These are phyloP conservation scores for Drosophila ogumai DNA, from an alignment of 1,140 invertebrate genomes.

Conservation along the genomic window DNA sequence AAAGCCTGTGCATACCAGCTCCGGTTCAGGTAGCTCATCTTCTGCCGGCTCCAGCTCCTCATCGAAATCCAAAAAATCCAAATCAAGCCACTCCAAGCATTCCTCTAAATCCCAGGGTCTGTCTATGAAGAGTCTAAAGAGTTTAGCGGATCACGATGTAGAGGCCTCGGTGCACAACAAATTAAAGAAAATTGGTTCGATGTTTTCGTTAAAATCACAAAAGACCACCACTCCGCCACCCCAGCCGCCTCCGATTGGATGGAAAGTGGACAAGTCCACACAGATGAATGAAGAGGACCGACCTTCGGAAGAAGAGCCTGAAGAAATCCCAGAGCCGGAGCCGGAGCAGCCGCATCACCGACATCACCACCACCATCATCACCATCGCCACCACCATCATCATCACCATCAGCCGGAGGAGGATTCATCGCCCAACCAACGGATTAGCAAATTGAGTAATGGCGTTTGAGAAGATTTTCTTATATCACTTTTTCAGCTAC, in stretches of 20 bases:
- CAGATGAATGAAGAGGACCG: slow-evolving; percentile 47
- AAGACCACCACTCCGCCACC: slow-evolving; percentile 51
- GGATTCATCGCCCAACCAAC: slow-evolving; percentile 17
- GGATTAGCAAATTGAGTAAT: slow-evolving; percentile 63
- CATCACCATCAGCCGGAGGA: slow-evolving; percentile 23
- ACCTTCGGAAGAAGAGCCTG: no score
- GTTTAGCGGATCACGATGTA: slow-evolving; percentile 47
- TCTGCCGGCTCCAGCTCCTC: slow-evolving; percentile 49
- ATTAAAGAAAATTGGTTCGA: slow-evolving; percentile 75
- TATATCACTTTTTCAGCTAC: background rate
- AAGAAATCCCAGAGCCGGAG: background rate
- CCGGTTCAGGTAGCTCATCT: slow-evolving; percentile 55
- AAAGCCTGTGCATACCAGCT: slow-evolving; percentile 73
- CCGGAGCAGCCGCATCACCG: background rate
- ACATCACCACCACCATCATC: slow-evolving; percentile 53
- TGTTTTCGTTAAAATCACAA: slow-evolving; percentile 75
- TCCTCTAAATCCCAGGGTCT: slow-evolving; percentile 65
- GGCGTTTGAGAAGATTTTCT: slow-evolving; percentile 11
- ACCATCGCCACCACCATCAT: slow-evolving; percentile 62
- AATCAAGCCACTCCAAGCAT: slow-evolving; percentile 63
- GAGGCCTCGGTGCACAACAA: slow-evolving; percentile 70
- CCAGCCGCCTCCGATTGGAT: slow-evolving; percentile 35
- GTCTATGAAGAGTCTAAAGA: slow-evolving; percentile 72
- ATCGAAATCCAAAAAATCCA: slow-evolving; percentile 57
- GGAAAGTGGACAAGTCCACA: slow-evolving; percentile 66